Conservation (phyloP, 2,797 vertebrate species). For the Danio choprae region DNA sequence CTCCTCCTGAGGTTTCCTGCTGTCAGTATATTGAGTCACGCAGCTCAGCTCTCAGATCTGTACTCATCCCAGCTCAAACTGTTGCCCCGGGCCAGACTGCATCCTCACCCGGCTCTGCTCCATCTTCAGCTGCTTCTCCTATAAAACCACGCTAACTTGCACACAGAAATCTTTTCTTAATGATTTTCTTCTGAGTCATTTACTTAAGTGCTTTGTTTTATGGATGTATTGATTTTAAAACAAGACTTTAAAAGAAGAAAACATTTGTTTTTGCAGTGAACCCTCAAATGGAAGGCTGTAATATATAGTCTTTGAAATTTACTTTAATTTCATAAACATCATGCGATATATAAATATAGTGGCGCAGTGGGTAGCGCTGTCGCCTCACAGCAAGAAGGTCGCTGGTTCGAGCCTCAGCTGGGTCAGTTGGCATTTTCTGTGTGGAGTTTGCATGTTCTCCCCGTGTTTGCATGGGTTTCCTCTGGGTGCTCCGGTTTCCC, state of each 20-base stretch:
- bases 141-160: neutral
- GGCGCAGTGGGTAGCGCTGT: no score
- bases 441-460: no score
- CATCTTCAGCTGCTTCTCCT: constrained; percentile 19
- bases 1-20: constrained; percentile 51
- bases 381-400: no score
- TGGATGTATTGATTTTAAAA: no score
- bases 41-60: constrained; percentile 41
- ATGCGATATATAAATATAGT: no score
- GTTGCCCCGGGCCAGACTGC: constrained; percentile 16
- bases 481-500: no score
- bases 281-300: neutral
- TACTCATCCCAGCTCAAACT: constrained; percentile 15
- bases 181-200: no score
- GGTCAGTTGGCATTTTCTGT: no score
- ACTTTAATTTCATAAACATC: no score
- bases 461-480: no score
- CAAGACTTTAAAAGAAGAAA: no score
- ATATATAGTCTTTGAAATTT: neutral
- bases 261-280: neutral
- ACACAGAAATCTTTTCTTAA: neutral
- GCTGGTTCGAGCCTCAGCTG: no score
- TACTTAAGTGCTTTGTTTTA: neutral
- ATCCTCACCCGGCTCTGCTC: neutral
- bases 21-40: constrained; percentile 58